Conservation (phyloP, 1,140 invertebrate genomes). For the Pollicipes pollicipes region DNA sequence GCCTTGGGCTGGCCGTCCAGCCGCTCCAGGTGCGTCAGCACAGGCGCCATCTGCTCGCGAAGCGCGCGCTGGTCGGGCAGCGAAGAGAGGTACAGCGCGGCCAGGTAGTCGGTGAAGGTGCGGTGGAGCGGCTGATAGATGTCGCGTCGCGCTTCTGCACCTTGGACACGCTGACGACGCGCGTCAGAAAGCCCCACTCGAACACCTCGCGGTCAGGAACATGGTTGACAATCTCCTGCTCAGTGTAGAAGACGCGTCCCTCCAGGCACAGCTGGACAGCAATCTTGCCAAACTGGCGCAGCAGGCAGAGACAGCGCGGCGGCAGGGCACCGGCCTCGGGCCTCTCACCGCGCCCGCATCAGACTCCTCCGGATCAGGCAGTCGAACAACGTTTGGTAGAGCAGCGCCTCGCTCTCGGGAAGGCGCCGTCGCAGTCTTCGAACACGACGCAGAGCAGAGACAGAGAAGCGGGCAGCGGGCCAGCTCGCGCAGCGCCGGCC, state of each 20-base stretch:
- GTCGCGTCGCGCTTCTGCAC: slow-evolving; percentile 20
- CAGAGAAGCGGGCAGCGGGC: slow-evolving; percentile 36
- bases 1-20: background rate
- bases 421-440: slow-evolving; percentile 25
- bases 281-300: background rate
- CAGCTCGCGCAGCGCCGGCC: slow-evolving; percentile 23
- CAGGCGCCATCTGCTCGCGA: background rate
- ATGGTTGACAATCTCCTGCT: background rate
- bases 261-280: background rate
- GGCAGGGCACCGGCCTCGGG: background rate
- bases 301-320: background rate
- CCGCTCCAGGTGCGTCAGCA: background rate
- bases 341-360: slow-evolving; percentile 11
- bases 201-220: slow-evolving; percentile 12
- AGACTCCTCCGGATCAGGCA: slow-evolving; percentile 29
- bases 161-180: slow-evolving; percentile 19
- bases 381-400: slow-evolving; percentile 28
- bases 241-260: background rate
- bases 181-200: slow-evolving; percentile 18
- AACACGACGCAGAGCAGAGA: slow-evolving; percentile 34
- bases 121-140: slow-evolving; percentile 33
- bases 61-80: slow-evolving; percentile 17
- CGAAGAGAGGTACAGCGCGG: slow-evolving; percentile 36
- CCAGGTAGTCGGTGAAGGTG: slow-evolving; percentile 33
- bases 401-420: slow-evolving; percentile 21